These are phyloP conservation scores for Ormyrus pomaceus DNA, from an alignment of 2,888 invertebrate species.

Conservation along the genomic window DNA sequence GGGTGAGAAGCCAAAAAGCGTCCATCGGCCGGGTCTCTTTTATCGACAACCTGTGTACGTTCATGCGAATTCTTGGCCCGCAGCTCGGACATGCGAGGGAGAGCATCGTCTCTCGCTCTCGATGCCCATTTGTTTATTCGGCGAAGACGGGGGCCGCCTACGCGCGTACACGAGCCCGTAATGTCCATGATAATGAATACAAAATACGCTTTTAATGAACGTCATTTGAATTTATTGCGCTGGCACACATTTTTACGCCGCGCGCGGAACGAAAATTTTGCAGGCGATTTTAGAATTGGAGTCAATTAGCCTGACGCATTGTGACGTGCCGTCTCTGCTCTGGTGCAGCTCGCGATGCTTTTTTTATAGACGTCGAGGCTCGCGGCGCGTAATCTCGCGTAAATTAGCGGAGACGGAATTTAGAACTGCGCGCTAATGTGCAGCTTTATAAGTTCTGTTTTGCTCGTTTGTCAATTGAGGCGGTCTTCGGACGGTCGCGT, in stretches of 20 bases:
- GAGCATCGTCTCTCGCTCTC: neutral
- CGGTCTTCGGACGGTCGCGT: too few relatives aligned
- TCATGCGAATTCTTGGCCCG: neutral
- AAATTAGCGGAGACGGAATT: constrained; percentile 33
- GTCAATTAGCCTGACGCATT: constrained; percentile 44
- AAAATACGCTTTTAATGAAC: constrained; percentile 42
- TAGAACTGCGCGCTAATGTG: neutral
- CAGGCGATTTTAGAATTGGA: constrained; percentile 43
- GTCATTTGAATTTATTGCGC: constrained; percentile 38
- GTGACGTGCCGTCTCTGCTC: constrained; percentile 24
- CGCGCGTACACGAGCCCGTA: constrained; percentile 7
- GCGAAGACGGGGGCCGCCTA: neutral
- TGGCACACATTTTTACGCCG: constrained; percentile 35
- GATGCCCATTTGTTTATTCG: constrained; percentile 48
- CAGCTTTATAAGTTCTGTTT: too few relatives aligned
- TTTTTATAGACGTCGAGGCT: constrained; percentile 11
- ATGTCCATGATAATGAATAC: constrained; percentile 15
- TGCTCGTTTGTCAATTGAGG: too few relatives aligned
- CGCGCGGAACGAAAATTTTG: neutral
- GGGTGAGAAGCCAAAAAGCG: constrained; percentile 17
- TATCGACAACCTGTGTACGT: constrained; percentile 74
- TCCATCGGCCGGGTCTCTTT: constrained; percentile 55
- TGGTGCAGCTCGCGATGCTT: constrained; percentile 19
- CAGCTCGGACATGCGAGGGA: neutral
- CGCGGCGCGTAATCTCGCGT: constrained; percentile 26